Conservation (phyloP, 2,113 vertebrate species). For the Archilochus colubris region DNA sequence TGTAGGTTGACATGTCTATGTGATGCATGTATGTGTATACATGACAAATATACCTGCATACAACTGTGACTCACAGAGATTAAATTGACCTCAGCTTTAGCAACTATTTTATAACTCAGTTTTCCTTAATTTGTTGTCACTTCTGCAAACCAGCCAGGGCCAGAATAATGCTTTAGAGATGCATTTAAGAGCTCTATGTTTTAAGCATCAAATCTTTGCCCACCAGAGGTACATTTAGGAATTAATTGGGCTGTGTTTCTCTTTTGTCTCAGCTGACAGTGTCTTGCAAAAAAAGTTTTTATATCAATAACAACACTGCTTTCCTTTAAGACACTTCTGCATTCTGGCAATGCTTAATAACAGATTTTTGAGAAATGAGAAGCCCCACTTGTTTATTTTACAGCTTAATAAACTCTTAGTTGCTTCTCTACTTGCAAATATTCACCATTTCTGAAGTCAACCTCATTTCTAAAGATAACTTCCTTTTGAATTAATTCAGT, state of each 20-base stretch:
- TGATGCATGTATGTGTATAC: rapidly evolving
- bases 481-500: background rate
- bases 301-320: background rate
- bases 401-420: background rate
- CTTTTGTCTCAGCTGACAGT: background rate
- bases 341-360: background rate
- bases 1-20: background rate
- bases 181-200: background rate
- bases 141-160: background rate
- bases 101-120: background rate
- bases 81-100: background rate
- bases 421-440: background rate
- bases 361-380: background rate
- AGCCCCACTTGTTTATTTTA: background rate
- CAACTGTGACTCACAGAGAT: background rate
- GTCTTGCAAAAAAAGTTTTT: background rate
- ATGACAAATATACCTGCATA: background rate
- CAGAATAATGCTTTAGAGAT: background rate
- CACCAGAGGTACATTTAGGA: background rate
- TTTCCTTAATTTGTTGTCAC: background rate
- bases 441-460: background rate
- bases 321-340: background rate
- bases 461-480: background rate
- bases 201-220: background rate
- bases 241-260: background rate